Base-by-base conservation (phyloP, 2,888 invertebrate species). In the Drosophila recens region DNA sequence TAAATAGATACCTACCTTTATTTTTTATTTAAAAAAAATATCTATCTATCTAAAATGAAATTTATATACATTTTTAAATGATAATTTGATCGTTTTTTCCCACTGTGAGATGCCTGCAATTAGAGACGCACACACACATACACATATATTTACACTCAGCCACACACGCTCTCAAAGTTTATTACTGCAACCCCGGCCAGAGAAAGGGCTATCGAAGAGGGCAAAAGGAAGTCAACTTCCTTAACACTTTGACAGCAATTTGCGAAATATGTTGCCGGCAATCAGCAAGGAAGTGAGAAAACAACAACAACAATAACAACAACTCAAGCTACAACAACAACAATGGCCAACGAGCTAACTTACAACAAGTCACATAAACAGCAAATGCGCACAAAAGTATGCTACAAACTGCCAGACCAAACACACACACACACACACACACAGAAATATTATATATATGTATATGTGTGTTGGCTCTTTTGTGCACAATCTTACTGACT, bases 261-360 rank as follows among this genome's bases (percentile, higher is more conserved):
- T 87, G 85, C 90, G 80, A 90, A 90, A 90, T 89, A 87, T 87
- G 90, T 87, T 89, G 89, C 90, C 79, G 90, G 85, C 90, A 87
- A 89, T 87, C 90, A 90, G 87, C 77, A 67, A 68, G 90, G 85
- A 89, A 79, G 87, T 87, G 87, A 81, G 87, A 84, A 80, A 79
- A 71, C 69, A 75, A 56, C 76, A 90, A 77, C 77, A 85, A 62
- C 68, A 72, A 62, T 67, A 72, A 53, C 67, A 65, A 40, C 59
- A 68, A 27, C 62, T 9, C 9, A 13, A n/a, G 27, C 63, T 87
- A 57, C 68, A 68, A 56, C 65, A 67, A 15, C 77, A 72, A 59
- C 56, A 62, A 45, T 52, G 67, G 53, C 49, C 64, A 75, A 89
- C 66, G 71, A 82, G 82, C 67, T 69, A 89, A 84, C 72, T 89